Base-by-base conservation (phyloP, 2,888 invertebrate genomes). In the Galeruca laticollis region DNA sequence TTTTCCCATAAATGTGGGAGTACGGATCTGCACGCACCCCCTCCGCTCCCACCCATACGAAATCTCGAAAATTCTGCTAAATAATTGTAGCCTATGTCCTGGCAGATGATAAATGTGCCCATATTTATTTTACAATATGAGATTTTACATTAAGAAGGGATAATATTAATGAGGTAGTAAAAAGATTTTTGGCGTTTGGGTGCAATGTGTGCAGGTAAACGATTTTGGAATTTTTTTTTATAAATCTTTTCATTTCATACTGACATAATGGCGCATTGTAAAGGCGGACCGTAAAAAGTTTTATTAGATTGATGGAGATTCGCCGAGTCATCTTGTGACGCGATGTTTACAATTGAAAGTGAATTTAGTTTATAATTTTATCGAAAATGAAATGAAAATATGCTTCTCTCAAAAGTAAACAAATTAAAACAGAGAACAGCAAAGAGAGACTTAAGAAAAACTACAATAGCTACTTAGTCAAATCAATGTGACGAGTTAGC, bases 31-130 rank as follows among this genome's bases (percentile, higher is more conserved):
- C 21, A n/a, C 69, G 70, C 72, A 71, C 71, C 74, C 75, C 60
- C 63, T 67, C 61, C 62, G 56, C 70, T 71, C 70, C 62, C 71
- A 52, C 62, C 63, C 74, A 80, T 81, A 81, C 37, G 54, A 65
- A 81, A 81, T 80, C 80, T 75, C 64, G 69, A 79, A 82, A 47
- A 83, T 81, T 84, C 83, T 80, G 81, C 82, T 80, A 82, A 80
- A 82, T 82, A 82, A 82, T 82, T 82, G 81, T 81, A 78, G 80
- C 77, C 78, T 80, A 78, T 80, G 80, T 80, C 81, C 74, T 71
- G 72, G 76, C 76, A 75, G 78, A 77, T 81, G 81, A 82, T 82
- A 80, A 80, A 82, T 82, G 81, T 80, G 80, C 74, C 76, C 76
- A 80, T 76, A 65, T 78, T 77, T 74, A 77, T 79, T 78, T 78